A percentile compares a stretch with the other conserved stretches of the same genome.
These are phyloP conservation scores for Ennomos erosarius DNA, from an alignment of 2,888 invertebrate genomes.

Conservation along the genomic window DNA sequence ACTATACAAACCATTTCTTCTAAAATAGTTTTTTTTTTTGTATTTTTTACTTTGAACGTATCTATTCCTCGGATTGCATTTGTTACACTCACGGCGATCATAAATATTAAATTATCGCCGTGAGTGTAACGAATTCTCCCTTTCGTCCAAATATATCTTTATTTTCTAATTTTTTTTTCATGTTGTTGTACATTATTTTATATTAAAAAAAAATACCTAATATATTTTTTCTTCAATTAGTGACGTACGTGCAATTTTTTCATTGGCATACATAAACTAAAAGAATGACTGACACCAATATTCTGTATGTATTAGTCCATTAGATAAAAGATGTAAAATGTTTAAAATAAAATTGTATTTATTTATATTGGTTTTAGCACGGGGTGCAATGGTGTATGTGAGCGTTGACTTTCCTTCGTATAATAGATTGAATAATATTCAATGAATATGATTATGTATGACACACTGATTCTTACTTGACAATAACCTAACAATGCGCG, in stretches of 20 bases:
- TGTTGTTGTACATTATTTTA: not conserved
- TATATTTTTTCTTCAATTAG: slow-evolving; percentile 36
- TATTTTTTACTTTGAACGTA: too few relatives aligned
- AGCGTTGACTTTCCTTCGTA: slow-evolving; percentile 41
- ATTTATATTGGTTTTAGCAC: slow-evolving; percentile 45
- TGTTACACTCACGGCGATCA: too few relatives aligned
- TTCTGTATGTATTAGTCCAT: slow-evolving; percentile 68
- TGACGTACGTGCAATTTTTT: slow-evolving; percentile 51
- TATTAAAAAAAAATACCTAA: not conserved
- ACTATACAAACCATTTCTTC: too few relatives aligned
- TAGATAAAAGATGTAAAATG: slow-evolving; percentile 60
- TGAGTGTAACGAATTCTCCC: too few relatives aligned
- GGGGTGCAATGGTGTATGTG: slow-evolving; percentile 45
- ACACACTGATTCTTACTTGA: slow-evolving; percentile 22
- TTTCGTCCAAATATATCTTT: too few relatives aligned
- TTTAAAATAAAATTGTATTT: slow-evolving; percentile 52
- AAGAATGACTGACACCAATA: slow-evolving; percentile 71
- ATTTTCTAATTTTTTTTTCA: not conserved
- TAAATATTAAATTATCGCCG: too few relatives aligned
- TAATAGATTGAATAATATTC: slow-evolving; percentile 23
- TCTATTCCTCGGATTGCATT: too few relatives aligned
- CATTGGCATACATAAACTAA: slow-evolving; percentile 16
- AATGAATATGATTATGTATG: slow-evolving; percentile 4
- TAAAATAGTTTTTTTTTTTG: too few relatives aligned
- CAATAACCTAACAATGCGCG: slow-evolving; percentile 26